Base-by-base conservation (phyloP, 2,888 invertebrate genomes). In the Tiliacea aurago region DNA sequence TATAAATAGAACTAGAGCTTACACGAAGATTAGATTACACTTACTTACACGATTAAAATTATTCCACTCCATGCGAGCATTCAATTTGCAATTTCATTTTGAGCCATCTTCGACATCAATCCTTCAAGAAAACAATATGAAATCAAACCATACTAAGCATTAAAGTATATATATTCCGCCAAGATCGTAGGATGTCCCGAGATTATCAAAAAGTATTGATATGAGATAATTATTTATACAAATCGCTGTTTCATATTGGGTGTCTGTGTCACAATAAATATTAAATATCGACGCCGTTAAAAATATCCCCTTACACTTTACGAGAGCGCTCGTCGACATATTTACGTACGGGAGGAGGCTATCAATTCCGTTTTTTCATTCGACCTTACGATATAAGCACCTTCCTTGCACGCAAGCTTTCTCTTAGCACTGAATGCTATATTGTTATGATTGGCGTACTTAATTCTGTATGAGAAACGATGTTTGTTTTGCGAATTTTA, bases 261-360 rank as follows among this genome's bases (percentile, higher is more conserved):
- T 95, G 95, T 95, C 94, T 89, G 93, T 93, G 93, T 94, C 94
- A 92, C 93, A 93, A 96, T 96, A 96, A 96, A 96, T 96, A 96
- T 96, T 95, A 95, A 96, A 96, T 96, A 96, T 96, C 95, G 95
- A 93, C 90, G 94, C 92, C 91, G 93, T 95, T 95, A 95, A 95
- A 94, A 95, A 95, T 96, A 96, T 96, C 96, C 93, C 84, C 94
- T 96, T 96, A 96, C 96, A 95, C 88, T 96, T 96, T 96, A 96
- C 92, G 96, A 96, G 96, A 93, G 92, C 95, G 93, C 81, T 76
- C 85, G 89, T 89, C 88, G 95, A 95, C 96, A 95, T 95, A 89
- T 96, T 96, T 96, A 96, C 96, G 95, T 91, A 92, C 91, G 90
- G 90, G 90, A 89, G 93, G 90, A 89, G 93, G 93, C 92, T 90